Base-by-base conservation (phyloP, 2,888 invertebrate species). In the Drosophila nigritarsus region DNA sequence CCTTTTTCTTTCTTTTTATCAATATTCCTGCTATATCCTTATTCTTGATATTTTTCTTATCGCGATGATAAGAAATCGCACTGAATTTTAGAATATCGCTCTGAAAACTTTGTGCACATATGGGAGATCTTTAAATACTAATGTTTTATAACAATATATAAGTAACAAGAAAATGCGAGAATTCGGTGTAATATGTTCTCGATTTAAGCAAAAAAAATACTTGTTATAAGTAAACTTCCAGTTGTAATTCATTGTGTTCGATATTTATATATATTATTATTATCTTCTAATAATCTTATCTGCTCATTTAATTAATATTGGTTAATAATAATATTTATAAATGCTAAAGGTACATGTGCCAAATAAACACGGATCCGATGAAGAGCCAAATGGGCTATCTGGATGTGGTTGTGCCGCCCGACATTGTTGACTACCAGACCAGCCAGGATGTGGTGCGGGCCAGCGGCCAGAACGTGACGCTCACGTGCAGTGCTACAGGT, bases 301-400 rank as follows among this genome's bases (percentile, higher is more conserved):
- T 45, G 15, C 20, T 15, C 15, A 29, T 18, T 40, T 27, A 20
- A 24, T 32, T 6, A 24, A 48, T 1, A 36, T 34, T 8, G 18
- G 15, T 24, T 7, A 49, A 5, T 24, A 4, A 20, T 45, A 54
- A 24, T 29, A 45, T 11, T 24, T 13, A 36, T 50, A 8, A 20
- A 27, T 65, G 1, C n/a, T 18, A 5, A 18, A 86, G 84, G 84
- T 98, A 98, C 94, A 97, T 97, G 97, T 98, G 98, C 79, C 97
- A 98, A 94, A 97, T 98, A 81, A 98, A 98, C 92, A 98, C 97
- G 0, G 97, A 97, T 92, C 98, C 98, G 0, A 98, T 98, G 98
- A 97, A 97, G 91, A 97, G 96, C 91, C 97, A 98, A 93, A 95
- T 96, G 73, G 97, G 97, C 48, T 97, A 96, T 91, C 94, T 98